These are phyloP conservation scores for Actias luna DNA, from an alignment of 2,888 invertebrate species.

Conservation along the genomic window DNA sequence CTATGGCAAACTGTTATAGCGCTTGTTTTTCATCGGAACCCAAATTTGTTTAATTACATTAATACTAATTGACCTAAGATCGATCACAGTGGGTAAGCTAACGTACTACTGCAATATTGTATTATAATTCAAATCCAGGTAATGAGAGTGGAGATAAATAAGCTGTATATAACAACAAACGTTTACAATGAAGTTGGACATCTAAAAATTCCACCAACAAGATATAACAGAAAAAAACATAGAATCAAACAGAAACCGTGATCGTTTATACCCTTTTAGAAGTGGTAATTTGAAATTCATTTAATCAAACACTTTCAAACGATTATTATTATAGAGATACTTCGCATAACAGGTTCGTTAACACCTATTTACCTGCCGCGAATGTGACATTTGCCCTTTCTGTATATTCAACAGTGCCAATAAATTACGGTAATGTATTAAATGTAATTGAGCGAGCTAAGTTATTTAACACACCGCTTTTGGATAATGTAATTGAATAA, in stretches of 20 bases:
- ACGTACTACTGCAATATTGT: too few relatives aligned
- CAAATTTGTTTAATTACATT: too few relatives aligned
- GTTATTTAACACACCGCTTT: constrained; percentile 29
- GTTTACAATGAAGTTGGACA: neutral
- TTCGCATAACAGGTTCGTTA: constrained; percentile 31
- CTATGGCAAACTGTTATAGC: too few relatives aligned
- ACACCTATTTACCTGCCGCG: constrained; percentile 41
- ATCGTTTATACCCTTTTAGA: constrained; percentile 18
- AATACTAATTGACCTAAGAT: too few relatives aligned
- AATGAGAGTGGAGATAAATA: too few relatives aligned
- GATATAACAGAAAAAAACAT: neutral
- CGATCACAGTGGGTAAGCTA: too few relatives aligned
- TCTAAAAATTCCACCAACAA: neutral
- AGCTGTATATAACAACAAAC: too few relatives aligned
- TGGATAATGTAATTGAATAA: constrained; percentile 30
- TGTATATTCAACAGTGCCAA: constrained; percentile 46
- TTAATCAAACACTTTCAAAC: constrained; percentile 29
- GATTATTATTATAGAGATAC: constrained; percentile 26
- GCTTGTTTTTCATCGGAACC: too few relatives aligned
- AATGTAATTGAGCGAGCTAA: constrained; percentile 48
- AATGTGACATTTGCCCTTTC: constrained; percentile 52
- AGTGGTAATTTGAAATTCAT: neutral
- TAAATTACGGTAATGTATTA: constrained; percentile 55
- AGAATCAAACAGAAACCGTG: neutral
- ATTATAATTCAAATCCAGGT: too few relatives aligned